Conservation (phyloP, 2,888 invertebrate species). For the Chrysolina haemoptera region DNA sequence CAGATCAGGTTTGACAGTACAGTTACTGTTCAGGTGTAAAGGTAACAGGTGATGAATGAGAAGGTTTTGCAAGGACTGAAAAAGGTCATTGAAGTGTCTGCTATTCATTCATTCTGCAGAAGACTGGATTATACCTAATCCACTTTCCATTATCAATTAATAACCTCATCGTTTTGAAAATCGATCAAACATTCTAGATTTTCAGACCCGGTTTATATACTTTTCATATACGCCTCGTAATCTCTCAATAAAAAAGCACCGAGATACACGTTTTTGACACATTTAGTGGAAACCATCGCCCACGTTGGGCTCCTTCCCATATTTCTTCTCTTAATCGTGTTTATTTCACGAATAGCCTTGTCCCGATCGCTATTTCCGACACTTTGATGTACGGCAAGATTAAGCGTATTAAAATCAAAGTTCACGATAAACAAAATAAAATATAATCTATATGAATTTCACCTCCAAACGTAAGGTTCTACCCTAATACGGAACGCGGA, state of each 20-base stretch:
- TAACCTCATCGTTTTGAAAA: no score
- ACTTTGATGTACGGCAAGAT: constrained; percentile 23
- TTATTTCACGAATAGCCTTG: constrained; percentile 18
- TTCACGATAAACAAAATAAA: constrained; percentile 39
- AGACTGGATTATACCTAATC: no score
- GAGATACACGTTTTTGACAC: not conserved
- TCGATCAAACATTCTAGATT: no score
- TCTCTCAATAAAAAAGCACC: not conserved
- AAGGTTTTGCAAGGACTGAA: no score
- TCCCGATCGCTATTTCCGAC: constrained; percentile 25
- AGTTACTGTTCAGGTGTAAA: no score
- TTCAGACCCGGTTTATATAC: not conserved
- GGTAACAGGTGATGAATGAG: no score
- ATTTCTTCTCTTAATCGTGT: constrained; percentile 1
- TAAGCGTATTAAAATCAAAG: constrained; percentile 33
- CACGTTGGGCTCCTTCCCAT: not conserved
- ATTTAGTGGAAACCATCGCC: constrained; percentile 13
- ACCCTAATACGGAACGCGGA: constrained; percentile 47
- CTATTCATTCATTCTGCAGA: no score
- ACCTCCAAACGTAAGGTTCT: constrained; percentile 51
- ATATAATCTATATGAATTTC: constrained; percentile 41
- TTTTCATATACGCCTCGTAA: not conserved
- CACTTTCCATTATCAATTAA: no score
- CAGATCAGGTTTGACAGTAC: no score
- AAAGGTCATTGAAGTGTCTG: no score